Evolutionary conservation across 2,113 vertebrate genomes (phyloP).

Genomic region (Saguinus midas): DNA sequence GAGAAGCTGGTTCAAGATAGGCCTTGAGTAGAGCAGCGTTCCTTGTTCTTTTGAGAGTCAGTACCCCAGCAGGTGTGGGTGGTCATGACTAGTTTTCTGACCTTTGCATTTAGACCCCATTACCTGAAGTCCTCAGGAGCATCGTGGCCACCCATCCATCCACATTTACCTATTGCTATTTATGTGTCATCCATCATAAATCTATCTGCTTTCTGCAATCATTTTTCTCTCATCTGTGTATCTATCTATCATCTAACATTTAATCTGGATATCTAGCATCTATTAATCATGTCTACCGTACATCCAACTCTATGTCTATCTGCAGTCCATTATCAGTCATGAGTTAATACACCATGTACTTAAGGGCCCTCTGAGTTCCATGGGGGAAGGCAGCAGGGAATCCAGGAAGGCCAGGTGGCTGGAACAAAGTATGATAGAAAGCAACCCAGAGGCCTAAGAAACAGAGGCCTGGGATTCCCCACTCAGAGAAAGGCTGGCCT

Average conservation of each 20-base stretch:
- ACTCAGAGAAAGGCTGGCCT: not conserved
- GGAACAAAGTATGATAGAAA: not conserved
- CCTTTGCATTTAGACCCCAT: not conserved
- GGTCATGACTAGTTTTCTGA: not conserved
- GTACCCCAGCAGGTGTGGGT: not conserved
- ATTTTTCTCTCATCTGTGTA: constrained; percentile 69
- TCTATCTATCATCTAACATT: constrained; percentile 76
- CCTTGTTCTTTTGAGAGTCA: not conserved
- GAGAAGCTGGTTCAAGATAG: not conserved
- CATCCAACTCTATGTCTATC: constrained; percentile 66
- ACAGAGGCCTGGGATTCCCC: not conserved
- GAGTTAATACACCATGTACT: constrained; percentile 63
- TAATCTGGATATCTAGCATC: constrained; percentile 71
- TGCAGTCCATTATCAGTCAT: constrained; percentile 60
- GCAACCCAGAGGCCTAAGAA: not conserved
- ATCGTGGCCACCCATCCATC: constrained; percentile 32
- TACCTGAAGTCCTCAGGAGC: constrained; percentile 34
- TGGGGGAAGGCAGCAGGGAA: not conserved
- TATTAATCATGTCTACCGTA: constrained; percentile 74
- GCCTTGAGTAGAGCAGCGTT: not conserved
- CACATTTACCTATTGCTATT: constrained; percentile 45
- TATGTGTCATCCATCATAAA: constrained; percentile 56
- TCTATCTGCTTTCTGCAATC: constrained; percentile 60
- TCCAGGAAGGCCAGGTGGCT: not conserved
- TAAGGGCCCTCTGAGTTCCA: not conserved